Percentiles rank a stretch among this genome's conserved stretches.
phyloP scores from a whole-genome alignment of 2,888 invertebrate genomes.

The Cantharis rufa region DNA sequence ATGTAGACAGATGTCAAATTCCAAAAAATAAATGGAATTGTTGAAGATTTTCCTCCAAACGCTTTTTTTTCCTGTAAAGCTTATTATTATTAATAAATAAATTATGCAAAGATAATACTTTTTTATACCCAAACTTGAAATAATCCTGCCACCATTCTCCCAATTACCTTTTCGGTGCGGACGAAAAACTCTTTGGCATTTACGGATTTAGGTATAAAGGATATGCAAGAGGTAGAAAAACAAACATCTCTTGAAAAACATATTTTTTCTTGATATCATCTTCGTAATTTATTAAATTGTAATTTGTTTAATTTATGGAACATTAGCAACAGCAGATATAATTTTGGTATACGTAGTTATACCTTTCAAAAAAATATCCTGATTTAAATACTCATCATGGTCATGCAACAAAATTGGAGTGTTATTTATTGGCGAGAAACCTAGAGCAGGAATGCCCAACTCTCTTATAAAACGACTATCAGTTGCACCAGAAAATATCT shows the following conservation, averaged over 20 bases:
- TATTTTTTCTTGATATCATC: background rate
- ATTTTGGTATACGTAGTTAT: conserved; percentile 78
- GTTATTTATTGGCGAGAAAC: conserved; percentile 89
- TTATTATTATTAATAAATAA: too few species aligned
- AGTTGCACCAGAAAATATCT: conserved; percentile 89
- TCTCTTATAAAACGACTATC: conserved; percentile 83
- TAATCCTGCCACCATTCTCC: too few species aligned
- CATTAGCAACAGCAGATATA: conserved; percentile 67
- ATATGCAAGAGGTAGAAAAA: background rate
- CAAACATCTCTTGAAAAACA: background rate
- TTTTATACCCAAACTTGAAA: too few species aligned
- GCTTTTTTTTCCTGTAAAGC: too few species aligned
- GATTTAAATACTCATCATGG: conserved; percentile 84
- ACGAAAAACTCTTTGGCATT: too few species aligned
- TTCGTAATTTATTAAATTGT: background rate
- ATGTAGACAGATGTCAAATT: too few species aligned
- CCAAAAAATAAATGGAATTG: too few species aligned
- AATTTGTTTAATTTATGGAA: conserved; percentile 34
- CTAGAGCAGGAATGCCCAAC: conserved; percentile 79
- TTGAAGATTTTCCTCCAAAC: too few species aligned
- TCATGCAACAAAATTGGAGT: conserved; percentile 88
- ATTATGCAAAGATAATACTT: too few species aligned
- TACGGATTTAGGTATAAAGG: background rate
- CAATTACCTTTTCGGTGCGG: too few species aligned
- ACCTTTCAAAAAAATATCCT: conserved; percentile 79